These are phyloP conservation scores for Rhegmatorhina hoffmannsi DNA, from an alignment of 2,113 vertebrate species.

Conservation along the genomic window DNA sequence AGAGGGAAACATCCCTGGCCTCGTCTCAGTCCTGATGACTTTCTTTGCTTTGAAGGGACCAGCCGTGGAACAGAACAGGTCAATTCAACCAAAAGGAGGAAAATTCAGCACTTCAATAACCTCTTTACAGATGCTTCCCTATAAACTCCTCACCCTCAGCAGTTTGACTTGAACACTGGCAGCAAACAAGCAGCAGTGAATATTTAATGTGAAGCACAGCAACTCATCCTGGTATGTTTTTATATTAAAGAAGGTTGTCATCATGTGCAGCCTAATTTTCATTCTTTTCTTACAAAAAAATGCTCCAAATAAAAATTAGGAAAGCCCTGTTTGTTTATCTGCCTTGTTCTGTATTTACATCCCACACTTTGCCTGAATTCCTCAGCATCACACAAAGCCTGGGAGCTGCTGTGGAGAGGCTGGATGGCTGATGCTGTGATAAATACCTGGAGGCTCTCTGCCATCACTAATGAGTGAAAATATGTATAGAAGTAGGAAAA, in stretches of 20 bases:
- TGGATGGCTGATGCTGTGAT: not conserved
- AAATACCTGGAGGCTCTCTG: conserved; percentile 10
- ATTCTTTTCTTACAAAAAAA: not conserved
- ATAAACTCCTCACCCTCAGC: not conserved
- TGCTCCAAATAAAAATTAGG: not conserved
- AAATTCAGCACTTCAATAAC: not conserved
- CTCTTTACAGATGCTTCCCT: not conserved
- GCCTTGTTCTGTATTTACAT: not conserved
- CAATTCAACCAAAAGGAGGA: not conserved
- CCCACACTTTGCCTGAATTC: not conserved
- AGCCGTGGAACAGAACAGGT: not conserved
- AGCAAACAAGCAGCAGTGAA: not conserved
- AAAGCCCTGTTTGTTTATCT: not conserved
- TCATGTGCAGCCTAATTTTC: not conserved
- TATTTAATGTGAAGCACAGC: not conserved
- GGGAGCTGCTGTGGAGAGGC: not conserved
- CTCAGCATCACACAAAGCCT: not conserved
- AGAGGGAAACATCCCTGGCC: not conserved
- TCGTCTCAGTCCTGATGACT: accelerated
- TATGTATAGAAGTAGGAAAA: not conserved
- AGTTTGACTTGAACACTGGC: not conserved
- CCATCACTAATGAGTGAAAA: not conserved
- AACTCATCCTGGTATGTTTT: not conserved
- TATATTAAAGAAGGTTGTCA: not conserved
- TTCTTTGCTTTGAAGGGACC: not conserved